A percentile compares a stretch with the other conserved stretches of the same genome.
These are phyloP conservation scores for Pavo muticus DNA, from an alignment of 2,113 vertebrate genomes.

Conservation along the genomic window DNA sequence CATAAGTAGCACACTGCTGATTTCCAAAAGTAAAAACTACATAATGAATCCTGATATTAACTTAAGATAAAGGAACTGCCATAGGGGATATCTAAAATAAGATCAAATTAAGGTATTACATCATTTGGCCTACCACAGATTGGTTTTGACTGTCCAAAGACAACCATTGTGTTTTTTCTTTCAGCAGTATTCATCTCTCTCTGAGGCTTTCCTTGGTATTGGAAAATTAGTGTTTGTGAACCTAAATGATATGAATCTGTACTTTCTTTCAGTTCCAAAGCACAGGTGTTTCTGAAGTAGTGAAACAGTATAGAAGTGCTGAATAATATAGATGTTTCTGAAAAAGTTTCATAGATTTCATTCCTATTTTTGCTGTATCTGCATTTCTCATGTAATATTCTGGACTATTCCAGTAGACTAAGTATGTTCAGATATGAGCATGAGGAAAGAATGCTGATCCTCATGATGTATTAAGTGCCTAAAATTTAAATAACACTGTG, in stretches of 20 bases:
- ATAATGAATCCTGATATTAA: not conserved
- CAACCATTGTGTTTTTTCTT: not conserved
- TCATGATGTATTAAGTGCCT: not conserved
- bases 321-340: not conserved
- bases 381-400: not conserved
- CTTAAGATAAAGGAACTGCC: not conserved
- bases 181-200: not conserved
- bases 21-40: not conserved
- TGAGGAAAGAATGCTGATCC: conserved; percentile 20
- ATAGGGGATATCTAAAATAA: not conserved
- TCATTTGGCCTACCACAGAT: not conserved
- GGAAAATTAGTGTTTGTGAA: not conserved
- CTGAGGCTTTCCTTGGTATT: not conserved
- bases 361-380: not conserved
- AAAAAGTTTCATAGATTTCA: not conserved
- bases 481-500: conserved; percentile 35
- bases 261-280: not conserved
- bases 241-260: not conserved
- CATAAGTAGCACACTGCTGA: not conserved
- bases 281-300: not conserved
- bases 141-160: not conserved
- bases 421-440: conserved; percentile 10
- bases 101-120: not conserved
- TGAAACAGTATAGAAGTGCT: not conserved
- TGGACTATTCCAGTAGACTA: not conserved